Percentiles rank a stretch among this genome's conserved stretches.
Evolutionary conservation across 2,888 invertebrate genomes (phyloP).

Genomic region (Cataglyphis rosenhaueri): DNA sequence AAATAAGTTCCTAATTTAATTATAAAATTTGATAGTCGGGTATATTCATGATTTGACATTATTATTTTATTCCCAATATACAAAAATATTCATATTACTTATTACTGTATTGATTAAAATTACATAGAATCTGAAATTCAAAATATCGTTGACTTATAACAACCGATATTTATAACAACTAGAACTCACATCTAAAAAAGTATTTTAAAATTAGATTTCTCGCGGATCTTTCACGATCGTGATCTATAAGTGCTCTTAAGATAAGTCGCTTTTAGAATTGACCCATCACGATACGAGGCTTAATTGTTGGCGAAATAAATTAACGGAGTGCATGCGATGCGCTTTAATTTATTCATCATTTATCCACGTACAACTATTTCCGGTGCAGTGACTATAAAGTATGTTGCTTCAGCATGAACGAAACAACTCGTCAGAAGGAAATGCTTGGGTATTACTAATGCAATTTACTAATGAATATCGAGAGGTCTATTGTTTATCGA

Average conservation of each 20-base stretch:
- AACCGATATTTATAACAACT: not conserved
- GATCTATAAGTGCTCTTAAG: slow-evolving; percentile 59
- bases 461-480: slow-evolving; percentile 80
- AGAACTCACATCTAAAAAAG: not conserved
- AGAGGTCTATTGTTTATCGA: slow-evolving; percentile 68
- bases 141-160: not conserved
- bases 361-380: slow-evolving; percentile 71
- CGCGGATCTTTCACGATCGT: slow-evolving; percentile 41
- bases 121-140: not conserved
- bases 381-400: slow-evolving; percentile 69
- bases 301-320: slow-evolving; percentile 83
- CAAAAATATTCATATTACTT: not conserved
- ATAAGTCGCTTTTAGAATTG: slow-evolving; percentile 67
- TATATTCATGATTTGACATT: not conserved
- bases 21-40: not conserved
- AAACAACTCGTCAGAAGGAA: slow-evolving; percentile 72
- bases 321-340: slow-evolving; percentile 82
- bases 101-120: not conserved
- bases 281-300: slow-evolving; percentile 71
- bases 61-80: not conserved
- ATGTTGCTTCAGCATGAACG: slow-evolving; percentile 74
- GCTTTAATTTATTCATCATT: slow-evolving; percentile 81
- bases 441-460: slow-evolving; percentile 48
- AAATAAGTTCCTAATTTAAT: not conserved
- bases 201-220: not conserved